Percentiles rank a stretch among this genome's conserved stretches.
phyloP scores from a whole-genome alignment of 2,113 vertebrate genomes.

The Delphinapterus leucas region DNA sequence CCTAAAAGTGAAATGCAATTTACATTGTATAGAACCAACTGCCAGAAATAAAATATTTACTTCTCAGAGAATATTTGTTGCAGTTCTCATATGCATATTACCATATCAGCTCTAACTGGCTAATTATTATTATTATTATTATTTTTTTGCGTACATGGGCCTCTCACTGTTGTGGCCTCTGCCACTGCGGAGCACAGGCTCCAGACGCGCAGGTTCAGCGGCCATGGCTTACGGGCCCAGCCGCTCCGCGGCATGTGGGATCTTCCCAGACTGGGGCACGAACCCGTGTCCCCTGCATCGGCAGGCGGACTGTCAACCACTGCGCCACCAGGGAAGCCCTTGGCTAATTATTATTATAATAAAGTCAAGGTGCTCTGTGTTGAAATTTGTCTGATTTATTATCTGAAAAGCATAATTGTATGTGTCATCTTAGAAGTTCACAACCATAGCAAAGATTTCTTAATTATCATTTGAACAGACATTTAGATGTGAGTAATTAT shows the following conservation, averaged over 20 bases:
- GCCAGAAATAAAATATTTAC: background rate
- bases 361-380: background rate
- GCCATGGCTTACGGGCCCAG: too few relatives aligned
- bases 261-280: too few relatives aligned
- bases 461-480: background rate
- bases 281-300: too few relatives aligned
- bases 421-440: background rate
- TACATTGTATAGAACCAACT: background rate
- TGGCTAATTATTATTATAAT: constrained; percentile 11
- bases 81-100: background rate
- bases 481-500: background rate
- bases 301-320: too few relatives aligned
- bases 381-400: background rate
- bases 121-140: constrained; percentile 34
- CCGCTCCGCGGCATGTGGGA: too few relatives aligned
- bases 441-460: background rate
- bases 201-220: too few relatives aligned
- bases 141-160: too few relatives aligned
- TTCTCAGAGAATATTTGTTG: background rate
- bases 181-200: too few relatives aligned
- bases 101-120: background rate
- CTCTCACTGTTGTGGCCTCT: too few relatives aligned
- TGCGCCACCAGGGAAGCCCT: too few relatives aligned
- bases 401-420: background rate
- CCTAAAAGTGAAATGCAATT: constrained; percentile 52